Evolutionary conservation across 2,797 vertebrate species (phyloP), one percentile per base, ranked within the genome.

Genomic region (Phataginus tricuspis): DNA sequence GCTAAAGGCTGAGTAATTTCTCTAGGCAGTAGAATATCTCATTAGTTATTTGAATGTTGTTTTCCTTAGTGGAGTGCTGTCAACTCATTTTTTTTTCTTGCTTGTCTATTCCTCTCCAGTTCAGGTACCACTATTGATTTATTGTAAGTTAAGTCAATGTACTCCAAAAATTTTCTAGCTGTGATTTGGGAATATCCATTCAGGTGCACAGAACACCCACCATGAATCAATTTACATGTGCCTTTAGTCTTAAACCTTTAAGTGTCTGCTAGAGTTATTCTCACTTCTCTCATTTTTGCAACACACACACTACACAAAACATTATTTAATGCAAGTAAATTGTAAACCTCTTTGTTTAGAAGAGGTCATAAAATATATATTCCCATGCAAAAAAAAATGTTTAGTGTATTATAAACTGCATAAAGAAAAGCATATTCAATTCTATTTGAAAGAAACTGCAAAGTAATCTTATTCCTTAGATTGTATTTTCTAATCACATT

Each of bases 131-230:
- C 53, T 90, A 77, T 5, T 92, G 55, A 94, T 93, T 96, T 91
- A 57, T 14, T 19, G 21, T 77, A 92, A 91, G 23, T 96, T 93
- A 96, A 95, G 31, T 86, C 68, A 95, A 64, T 75, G 83, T 93
- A 74, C 63, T 86, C 55, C n/a, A 85, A 92, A 78, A 74, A 64
- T 88, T 91, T 97, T 87, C 95, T 59, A 85, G 29, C 61, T 95
- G 71, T 61, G 34, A 72, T 66, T 96, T 96, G 69, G 51, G 68
- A 69, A 77, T 82, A 78, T 63, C 89, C 42, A 87, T 61, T 72
- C 31, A 77, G 61, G 29, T 34, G n/a, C 59, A 88, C 55, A 42
- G 68, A 96, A 94, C 1, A 64, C 71, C n/a, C 29, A 45, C 12
- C 34, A 85, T 66, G 39, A 96, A 84, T 63, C 59, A 77, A 94